Conservation (phyloP, 2,888 invertebrate genomes). For the Scaptodrosophila latifasciaeformis region DNA sequence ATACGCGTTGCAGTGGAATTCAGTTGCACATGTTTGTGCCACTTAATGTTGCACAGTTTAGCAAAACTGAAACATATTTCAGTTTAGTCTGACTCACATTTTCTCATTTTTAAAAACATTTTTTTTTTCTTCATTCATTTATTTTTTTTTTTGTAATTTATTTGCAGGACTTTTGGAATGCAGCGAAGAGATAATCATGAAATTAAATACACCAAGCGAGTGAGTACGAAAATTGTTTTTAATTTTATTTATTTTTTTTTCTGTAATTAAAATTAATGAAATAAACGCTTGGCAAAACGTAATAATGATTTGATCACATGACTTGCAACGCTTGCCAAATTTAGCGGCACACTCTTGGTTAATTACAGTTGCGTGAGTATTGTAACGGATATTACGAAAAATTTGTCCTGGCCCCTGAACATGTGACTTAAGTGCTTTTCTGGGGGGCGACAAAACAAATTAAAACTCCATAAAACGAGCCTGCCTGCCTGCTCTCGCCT, state of each 20-base stretch:
- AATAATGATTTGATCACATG: no score
- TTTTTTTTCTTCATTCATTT: no score
- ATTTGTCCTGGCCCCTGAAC: conserved; percentile 6
- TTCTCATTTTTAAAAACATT: conserved; percentile 2
- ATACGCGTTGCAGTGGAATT: conserved; percentile 19
- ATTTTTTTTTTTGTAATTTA: conserved; percentile 51
- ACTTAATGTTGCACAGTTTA: conserved; percentile 46
- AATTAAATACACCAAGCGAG: background rate
- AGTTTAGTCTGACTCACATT: conserved; percentile 34
- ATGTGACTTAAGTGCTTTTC: conserved; percentile 31
- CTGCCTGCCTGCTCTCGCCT: conserved; percentile 51
- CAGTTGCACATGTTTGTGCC: conserved; percentile 58
- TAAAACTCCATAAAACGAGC: conserved; percentile 64
- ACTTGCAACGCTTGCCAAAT: conserved; percentile 36
- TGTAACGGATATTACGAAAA: conserved; percentile 48
- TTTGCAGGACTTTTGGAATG: conserved; percentile 26
- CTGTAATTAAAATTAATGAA: no score
- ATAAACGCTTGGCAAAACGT: no score
- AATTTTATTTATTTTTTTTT: no score
- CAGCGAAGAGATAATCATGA: background rate
- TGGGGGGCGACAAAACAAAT: conserved; percentile 62
- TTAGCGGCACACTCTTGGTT: conserved; percentile 59
- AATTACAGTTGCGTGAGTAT: conserved; percentile 62
- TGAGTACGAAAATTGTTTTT: background rate
- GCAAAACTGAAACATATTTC: conserved; percentile 54